Evolutionary conservation across 2,888 invertebrate genomes (phyloP).

Genomic region (Seira ritae): DNA sequence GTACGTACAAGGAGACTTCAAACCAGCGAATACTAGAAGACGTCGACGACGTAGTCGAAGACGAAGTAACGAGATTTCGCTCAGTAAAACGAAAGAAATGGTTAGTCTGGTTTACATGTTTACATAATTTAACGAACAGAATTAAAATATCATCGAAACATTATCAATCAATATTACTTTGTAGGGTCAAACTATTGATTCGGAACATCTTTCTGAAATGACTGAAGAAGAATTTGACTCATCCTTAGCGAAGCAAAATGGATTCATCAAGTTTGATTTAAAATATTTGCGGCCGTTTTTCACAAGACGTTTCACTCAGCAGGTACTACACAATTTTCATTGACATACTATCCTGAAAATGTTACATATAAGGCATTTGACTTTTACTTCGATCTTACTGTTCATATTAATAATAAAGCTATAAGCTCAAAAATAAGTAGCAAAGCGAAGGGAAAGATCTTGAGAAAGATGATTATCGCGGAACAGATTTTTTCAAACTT

Average conservation of each 20-base stretch:
- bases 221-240: conserved; percentile 96
- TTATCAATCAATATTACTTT: no score
- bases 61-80: conserved; percentile 87
- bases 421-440: no score
- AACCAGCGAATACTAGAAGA: conserved; percentile 72
- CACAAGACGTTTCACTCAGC: conserved; percentile 95
- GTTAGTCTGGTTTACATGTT: conserved; percentile 76
- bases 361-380: no score
- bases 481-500: no score
- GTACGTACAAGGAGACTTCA: conserved; percentile 86
- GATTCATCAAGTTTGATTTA: conserved; percentile 93
- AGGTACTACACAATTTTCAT: no score
- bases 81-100: conserved; percentile 99
- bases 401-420: no score
- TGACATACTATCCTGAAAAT: no score
- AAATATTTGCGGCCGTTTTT: conserved; percentile 98
- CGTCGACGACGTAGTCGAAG: conserved; percentile 77
- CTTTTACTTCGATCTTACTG: no score
- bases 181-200: conserved; percentile 92
- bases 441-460: no score
- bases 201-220: conserved; percentile 93
- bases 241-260: conserved; percentile 87
- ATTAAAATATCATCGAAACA: no score
- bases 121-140: no score
- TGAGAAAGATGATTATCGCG: no score